phyloP scores from a whole-genome alignment of 2,888 invertebrate genomes.

The Scaptomyza cyrtandrae region DNA sequence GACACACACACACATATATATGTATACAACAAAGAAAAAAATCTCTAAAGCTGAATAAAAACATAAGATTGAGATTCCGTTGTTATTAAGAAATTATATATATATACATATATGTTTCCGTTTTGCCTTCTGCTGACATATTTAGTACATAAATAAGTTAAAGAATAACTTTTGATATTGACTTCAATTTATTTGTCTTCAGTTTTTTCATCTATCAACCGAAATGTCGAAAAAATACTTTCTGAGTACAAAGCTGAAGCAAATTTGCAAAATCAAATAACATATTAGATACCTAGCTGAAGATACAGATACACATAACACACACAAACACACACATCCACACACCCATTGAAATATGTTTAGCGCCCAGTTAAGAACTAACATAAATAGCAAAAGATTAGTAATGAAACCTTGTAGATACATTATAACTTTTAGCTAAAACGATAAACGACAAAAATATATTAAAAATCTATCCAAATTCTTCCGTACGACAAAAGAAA shows the following conservation, averaged over 20 bases:
- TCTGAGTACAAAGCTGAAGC: constrained; percentile 41
- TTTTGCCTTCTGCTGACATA: constrained; percentile 71
- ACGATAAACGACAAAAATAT: constrained; percentile 8
- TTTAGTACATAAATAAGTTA: background rate
- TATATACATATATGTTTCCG: constrained; percentile 13
- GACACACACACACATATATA: constrained; percentile 31
- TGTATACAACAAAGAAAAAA: constrained; percentile 2
- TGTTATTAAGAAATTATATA: constrained; percentile 15
- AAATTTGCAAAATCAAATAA: constrained; percentile 6
- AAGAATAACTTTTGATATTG: background rate
- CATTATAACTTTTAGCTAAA: constrained; percentile 74
- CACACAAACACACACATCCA: constrained; percentile 13
- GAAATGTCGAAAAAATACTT: background rate
- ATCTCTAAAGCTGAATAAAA: constrained; percentile 13
- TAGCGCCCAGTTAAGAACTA: constrained; percentile 56
- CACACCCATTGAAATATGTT: constrained; percentile 34
- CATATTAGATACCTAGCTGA: constrained; percentile 8
- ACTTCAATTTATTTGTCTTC: background rate
- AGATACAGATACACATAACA: constrained; percentile 3
- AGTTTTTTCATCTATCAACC: constrained; percentile 35
- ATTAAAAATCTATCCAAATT: constrained; percentile 73
- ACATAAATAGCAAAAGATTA: constrained; percentile 55
- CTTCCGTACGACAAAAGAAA: constrained; percentile 69
- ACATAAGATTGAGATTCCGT: constrained; percentile 13
- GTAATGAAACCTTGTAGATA: constrained; percentile 64